Base-by-base conservation (phyloP, 2,797 vertebrate species). In the Syncerus caffer region DNA sequence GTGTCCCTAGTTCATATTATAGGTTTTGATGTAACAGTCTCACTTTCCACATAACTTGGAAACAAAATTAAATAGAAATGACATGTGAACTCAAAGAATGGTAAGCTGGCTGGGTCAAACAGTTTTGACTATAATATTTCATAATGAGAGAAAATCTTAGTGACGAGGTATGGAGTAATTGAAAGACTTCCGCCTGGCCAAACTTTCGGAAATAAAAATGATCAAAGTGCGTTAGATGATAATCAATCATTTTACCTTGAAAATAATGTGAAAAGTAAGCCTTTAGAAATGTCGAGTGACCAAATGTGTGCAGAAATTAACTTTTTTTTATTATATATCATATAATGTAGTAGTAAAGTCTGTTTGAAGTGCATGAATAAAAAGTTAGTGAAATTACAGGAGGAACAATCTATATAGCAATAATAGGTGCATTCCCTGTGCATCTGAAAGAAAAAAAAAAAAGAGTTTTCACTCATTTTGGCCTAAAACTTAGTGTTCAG, bases 381-480 rank as follows among this genome's bases (percentile, higher is more conserved):
- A 99, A 99, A 99, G 98, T 99, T 98, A 98, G 98, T 99, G 98
- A 99, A 99, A 99, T 99, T 98, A 99, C 98, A 99, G 98, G 98
- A 99, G 98, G 98, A 99, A 99, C 98, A 99, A 99, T 99, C 98
- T 99, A 99, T 98, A 98, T 97, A 99, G 99, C 98, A 99, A 98
- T 99, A 99, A 98, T 98, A 99, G 97, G 99, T 99, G 98, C 98
- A 99, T 99, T 99, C 98, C 98, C 97, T 99, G 98, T 99, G 99
- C 99, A 99, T 99, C 99, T 98, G 98, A 99, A 98, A 98, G 98
- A 97, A 98, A 99, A 97, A 98, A 98, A 92, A 95, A 98, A 96
- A 98, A 98, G 97, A 99, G 98, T 99, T 99, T 98, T 98, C 98
- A 99, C 98, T 99, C 98, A 98, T 99, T 99, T 99, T 99, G 99